Evolutionary conservation across 2,797 vertebrate genomes (phyloP), one percentile per base, ranked within the genome.

Genomic region (Ctenochaetus hawaiiensis): DNA sequence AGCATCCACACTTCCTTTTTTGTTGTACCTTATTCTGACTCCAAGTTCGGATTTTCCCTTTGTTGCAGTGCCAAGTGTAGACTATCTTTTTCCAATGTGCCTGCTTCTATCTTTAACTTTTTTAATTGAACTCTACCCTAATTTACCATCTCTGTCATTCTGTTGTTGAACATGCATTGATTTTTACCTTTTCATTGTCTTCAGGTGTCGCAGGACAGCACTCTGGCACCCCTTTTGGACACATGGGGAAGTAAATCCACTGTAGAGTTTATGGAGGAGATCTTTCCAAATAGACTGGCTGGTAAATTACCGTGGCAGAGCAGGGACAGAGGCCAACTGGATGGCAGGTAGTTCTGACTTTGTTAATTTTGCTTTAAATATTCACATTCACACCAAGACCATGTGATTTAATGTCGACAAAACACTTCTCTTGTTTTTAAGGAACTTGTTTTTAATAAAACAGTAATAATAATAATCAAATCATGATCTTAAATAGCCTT

Each of bases 181-280:
- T n/a, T 51, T 6, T 23, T 52, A 1, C 12, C n/a, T 43, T 44
- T 48, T 49, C 61, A 1, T 23, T 66, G 22, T 22, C 0, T 14
- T 16, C 61, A 94, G 93, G 81, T 91, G 43, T 12, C 58, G 51
- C 78, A 77, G 75, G 98, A 99, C 82, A 92, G 93, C 79, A 97
- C 97, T 71, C 93, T 99, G 76, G 94, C 92, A 2, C 94, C 96
- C 26, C 95, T 99, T 68, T 84, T 99, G 84, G 97, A 98, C 80
- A 95, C 95, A 0, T 97, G 96, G 87, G 94, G 94, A 16, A 95
- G 96, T 89, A 96, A 96, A 92, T 98, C 95, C 37, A 97, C 96
- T 0, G 94, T 98, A 75, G 97, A 99, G 65, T 91, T 99, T 41
- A 97, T 99, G 96, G 96, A 96, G 90, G 96, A 97, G 45, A 94